phyloP scores from a whole-genome alignment of 2,113 vertebrate genomes.

The Chamaea fasciata region DNA sequence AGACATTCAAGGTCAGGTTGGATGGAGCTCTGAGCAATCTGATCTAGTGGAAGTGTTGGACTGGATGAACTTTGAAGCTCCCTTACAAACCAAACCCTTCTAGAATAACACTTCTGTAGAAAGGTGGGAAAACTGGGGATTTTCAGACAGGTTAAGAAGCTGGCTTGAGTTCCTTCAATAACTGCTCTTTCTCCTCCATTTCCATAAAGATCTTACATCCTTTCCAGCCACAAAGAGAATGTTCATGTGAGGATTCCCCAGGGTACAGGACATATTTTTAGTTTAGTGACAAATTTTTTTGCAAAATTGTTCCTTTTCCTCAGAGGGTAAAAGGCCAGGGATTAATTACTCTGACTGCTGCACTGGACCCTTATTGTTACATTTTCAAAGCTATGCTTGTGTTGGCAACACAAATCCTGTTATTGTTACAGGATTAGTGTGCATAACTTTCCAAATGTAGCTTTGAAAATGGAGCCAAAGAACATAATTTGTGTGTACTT shows the following conservation, averaged over 20 bases:
- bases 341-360: conserved; percentile 30
- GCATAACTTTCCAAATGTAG: conserved; percentile 59
- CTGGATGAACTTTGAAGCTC: neutral
- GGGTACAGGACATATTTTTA: neutral
- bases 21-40: neutral
- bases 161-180: neutral
- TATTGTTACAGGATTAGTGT: conserved; percentile 66
- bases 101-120: neutral
- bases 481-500: conserved; percentile 63
- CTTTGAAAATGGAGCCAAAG: conserved; percentile 63
- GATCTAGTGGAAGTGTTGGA: neutral
- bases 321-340: conserved; percentile 1
- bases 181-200: neutral
- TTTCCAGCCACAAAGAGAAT: neutral
- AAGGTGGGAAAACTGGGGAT: neutral
- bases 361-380: conserved; percentile 32
- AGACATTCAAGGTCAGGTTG: neutral
- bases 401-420: conserved; percentile 59
- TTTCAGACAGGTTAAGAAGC: neutral
- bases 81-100: neutral
- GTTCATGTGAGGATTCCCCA: neutral
- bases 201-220: neutral
- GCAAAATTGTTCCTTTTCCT: conserved; percentile 18
- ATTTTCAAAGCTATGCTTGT: conserved; percentile 57
- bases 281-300: neutral